Percentiles rank a stretch among this genome's conserved stretches.
Conservation (phyloP, 1,140 invertebrate species). For the Drosophila mojavensis region DNA sequence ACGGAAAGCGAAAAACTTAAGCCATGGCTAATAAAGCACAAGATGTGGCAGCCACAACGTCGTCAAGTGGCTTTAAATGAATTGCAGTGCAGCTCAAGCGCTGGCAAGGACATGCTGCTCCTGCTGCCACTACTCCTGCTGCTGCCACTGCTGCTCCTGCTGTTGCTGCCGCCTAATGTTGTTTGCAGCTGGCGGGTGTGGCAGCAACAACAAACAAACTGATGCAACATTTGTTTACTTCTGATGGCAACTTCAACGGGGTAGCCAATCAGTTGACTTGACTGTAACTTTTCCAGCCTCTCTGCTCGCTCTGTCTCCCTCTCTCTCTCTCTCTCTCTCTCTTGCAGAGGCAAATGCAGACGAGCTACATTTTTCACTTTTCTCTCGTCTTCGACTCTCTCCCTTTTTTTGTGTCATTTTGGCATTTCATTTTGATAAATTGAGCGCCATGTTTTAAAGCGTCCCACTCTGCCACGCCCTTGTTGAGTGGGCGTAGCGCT, state of each 20-base stretch:
- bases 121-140: constrained; percentile 30
- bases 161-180: constrained; percentile 46
- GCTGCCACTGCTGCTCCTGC: constrained; percentile 17
- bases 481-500: constrained; percentile 46
- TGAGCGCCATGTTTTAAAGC: constrained; percentile 43
- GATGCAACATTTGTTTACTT: constrained; percentile 72
- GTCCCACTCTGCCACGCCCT: constrained; percentile 1
- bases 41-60: constrained; percentile 30
- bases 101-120: constrained; percentile 1
- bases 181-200: constrained; percentile 22
- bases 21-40: constrained; percentile 27
- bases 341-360: constrained; percentile 54
- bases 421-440: constrained; percentile 80
- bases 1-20: constrained; percentile 9
- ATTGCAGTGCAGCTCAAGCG: constrained; percentile 22
- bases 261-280: constrained; percentile 70
- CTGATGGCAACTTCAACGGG: constrained; percentile 42
- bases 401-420: constrained; percentile 31
- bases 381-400: constrained; percentile 7
- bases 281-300: constrained; percentile 24
- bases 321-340: neutral
- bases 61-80: constrained; percentile 47
- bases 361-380: constrained; percentile 76
- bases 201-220: constrained; percentile 22
- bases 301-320: neutral